Evolutionary conservation across 2,888 invertebrate species (phyloP).

Genomic region (Imbricaverruca yamaguchii): DNA sequence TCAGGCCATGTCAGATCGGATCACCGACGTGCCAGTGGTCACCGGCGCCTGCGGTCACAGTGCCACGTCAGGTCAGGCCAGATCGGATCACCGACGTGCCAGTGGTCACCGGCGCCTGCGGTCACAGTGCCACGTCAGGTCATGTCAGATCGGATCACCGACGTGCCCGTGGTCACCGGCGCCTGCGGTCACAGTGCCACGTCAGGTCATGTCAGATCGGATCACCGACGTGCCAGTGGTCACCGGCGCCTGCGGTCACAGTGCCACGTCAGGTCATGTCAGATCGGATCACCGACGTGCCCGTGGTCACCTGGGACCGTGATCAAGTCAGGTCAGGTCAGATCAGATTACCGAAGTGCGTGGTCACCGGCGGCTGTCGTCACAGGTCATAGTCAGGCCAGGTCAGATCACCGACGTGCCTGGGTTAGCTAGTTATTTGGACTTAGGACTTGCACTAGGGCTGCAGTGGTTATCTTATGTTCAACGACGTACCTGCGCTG

Average conservation of each 20-base stretch:
- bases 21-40: neutral
- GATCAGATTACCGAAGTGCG: constrained; percentile 84
- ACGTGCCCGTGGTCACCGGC: constrained; percentile 53
- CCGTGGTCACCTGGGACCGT: constrained; percentile 66
- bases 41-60: too few species aligned
- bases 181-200: constrained; percentile 59
- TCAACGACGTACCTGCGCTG: too few species aligned
- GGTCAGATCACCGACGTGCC: too few species aligned
- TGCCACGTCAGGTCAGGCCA: too few species aligned
- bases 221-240: constrained; percentile 68
- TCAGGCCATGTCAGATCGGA: neutral
- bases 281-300: neutral
- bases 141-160: neutral
- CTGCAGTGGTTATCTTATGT: too few species aligned
- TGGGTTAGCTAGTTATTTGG: too few species aligned
- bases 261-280: constrained; percentile 49
- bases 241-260: constrained; percentile 63
- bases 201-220: constrained; percentile 48
- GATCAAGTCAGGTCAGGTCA: too few species aligned
- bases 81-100: too few species aligned
- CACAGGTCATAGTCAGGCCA: neutral
- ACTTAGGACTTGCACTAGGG: too few species aligned
- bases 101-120: too few species aligned
- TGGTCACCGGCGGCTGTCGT: constrained; percentile 23
- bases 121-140: too few species aligned